Conservation (phyloP, 2,888 invertebrate genomes). For the Fragum whitleyi region DNA sequence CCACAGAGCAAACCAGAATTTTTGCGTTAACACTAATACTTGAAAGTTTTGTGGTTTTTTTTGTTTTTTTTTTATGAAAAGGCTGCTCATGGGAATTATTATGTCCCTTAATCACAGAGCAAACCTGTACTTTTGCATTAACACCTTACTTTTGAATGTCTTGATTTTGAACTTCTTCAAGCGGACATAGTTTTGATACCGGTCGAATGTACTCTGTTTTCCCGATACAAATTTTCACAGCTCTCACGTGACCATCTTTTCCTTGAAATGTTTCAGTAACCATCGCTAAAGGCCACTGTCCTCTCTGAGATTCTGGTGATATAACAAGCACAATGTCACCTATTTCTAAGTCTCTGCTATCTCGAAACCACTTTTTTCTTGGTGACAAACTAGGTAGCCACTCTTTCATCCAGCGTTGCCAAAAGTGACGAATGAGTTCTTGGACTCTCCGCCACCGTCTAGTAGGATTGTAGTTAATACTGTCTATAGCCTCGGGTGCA, state of each 20-base stretch:
- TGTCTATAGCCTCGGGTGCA: constrained; percentile 39
- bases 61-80: too few species aligned
- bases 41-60: too few species aligned
- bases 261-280: constrained; percentile 36
- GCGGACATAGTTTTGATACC: constrained; percentile 35
- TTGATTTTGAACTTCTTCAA: constrained; percentile 16
- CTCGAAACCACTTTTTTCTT: constrained; percentile 43
- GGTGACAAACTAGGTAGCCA: constrained; percentile 37
- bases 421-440: constrained; percentile 49
- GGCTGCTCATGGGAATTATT: constrained; percentile 11
- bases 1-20: too few species aligned
- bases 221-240: constrained; percentile 26
- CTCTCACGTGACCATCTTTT: constrained; percentile 40
- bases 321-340: constrained; percentile 53
- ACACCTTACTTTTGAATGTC: neutral
- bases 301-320: constrained; percentile 35
- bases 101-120: constrained; percentile 8
- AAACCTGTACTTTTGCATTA: neutral
- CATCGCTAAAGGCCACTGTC: constrained; percentile 53
- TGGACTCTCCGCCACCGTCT: constrained; percentile 52
- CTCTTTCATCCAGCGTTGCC: constrained; percentile 53
- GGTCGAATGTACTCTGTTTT: constrained; percentile 26
- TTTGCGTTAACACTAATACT: too few species aligned
- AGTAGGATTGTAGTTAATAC: too few species aligned
- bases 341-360: constrained; percentile 20